Conservation (phyloP, 2,888 invertebrate species). For the Callyntrura sp. region DNA sequence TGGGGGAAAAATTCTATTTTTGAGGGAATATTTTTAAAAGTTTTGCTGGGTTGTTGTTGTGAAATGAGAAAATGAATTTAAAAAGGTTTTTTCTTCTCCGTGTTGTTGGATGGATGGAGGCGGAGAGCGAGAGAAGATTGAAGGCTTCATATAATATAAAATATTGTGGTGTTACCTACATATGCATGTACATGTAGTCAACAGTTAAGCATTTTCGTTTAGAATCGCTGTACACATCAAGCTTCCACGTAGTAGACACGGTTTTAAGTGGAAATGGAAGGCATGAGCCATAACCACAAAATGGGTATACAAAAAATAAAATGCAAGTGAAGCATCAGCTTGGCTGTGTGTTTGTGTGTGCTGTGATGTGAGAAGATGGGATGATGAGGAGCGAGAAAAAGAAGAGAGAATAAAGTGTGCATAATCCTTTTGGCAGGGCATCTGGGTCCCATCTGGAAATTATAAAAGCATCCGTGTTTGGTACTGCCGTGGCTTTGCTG, state of each 20-base stretch:
- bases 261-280: conserved; percentile 40
- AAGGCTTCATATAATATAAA: conserved; percentile 67
- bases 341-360: conserved; percentile 30
- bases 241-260: background rate
- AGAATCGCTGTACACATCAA: no score
- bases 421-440: conserved; percentile 77
- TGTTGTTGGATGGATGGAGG: conserved; percentile 60
- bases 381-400: conserved; percentile 51
- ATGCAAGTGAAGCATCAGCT: conserved; percentile 42
- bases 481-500: background rate
- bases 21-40: conserved; percentile 60
- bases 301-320: conserved; percentile 59
- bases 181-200: conserved; percentile 25
- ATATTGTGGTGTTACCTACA: conserved; percentile 58
- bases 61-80: conserved; percentile 73
- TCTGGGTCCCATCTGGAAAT: conserved; percentile 82
- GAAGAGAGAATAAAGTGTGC: conserved; percentile 66
- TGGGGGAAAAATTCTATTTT: conserved; percentile 39
- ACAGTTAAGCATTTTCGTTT: conserved; percentile 28
- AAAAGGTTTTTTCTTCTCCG: conserved; percentile 63
- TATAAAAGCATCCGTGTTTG: conserved; percentile 47
- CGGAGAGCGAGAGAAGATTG: conserved; percentile 63
- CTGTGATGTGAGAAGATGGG: conserved; percentile 60
- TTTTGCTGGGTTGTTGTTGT: conserved; percentile 59
- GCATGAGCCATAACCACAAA: conserved; percentile 71